Conservation (phyloP, 2,113 vertebrate genomes). For the Cranoglanis bouderius region DNA sequence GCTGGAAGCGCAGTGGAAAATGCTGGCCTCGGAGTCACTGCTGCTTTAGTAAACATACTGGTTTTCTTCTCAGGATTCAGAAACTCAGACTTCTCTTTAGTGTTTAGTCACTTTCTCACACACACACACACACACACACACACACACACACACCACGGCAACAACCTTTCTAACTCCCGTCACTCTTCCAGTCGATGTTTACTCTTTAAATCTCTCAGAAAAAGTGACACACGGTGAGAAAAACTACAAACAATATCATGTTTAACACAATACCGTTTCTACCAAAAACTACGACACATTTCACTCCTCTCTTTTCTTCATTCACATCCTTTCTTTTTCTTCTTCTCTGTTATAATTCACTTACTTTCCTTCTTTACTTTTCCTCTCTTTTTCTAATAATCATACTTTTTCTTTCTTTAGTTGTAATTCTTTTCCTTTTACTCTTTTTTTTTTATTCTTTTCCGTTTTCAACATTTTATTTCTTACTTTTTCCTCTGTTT, state of each 20-base stretch:
- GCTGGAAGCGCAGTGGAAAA: slow-evolving; percentile 63
- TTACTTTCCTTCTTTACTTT: background rate
- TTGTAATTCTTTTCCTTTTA: no score
- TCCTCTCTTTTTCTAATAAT: no score
- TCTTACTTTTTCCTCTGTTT: no score
- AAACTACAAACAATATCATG: background rate
- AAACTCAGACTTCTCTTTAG: slow-evolving; percentile 42
- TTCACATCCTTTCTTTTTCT: background rate
- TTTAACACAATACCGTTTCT: background rate
- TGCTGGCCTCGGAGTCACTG: slow-evolving; percentile 42
- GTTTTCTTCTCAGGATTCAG: slow-evolving; percentile 55
- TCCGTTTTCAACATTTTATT: no score
- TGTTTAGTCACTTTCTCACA: slow-evolving; percentile 13
- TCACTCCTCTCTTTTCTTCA: background rate
- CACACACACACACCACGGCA: background rate
- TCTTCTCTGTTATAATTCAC: no score
- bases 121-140: background rate
- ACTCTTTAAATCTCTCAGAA: background rate
- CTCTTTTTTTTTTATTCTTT: no score
- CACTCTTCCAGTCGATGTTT: slow-evolving; percentile 1
- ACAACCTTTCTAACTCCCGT: background rate
- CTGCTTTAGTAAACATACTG: slow-evolving; percentile 64
- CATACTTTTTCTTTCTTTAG: background rate
- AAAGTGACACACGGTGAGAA: background rate
- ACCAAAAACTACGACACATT: background rate